Percentiles rank a stretch among this genome's conserved stretches.
Conservation (phyloP, 2,797 vertebrate genomes). For the Falco cherrug region DNA sequence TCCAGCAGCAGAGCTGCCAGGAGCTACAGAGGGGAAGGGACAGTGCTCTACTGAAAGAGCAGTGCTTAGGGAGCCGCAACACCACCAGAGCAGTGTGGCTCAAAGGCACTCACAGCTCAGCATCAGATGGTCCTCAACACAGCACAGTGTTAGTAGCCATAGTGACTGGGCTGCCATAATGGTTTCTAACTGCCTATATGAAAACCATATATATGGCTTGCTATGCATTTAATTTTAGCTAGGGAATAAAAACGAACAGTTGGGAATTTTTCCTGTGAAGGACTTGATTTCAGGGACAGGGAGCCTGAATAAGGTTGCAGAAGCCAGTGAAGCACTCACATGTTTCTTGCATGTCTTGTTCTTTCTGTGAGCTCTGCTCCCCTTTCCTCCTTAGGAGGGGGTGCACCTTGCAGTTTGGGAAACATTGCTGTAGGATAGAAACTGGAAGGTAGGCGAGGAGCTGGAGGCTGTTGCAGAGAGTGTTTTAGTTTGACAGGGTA, state of each 20-base stretch:
- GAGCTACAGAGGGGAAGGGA: background rate
- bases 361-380: background rate
- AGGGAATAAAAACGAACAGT: background rate
- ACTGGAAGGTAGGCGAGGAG: background rate
- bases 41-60: background rate
- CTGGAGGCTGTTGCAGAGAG: constrained; percentile 4
- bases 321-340: background rate
- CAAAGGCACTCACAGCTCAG: background rate
- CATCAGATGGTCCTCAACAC: background rate
- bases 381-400: background rate
- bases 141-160: background rate
- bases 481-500: constrained; percentile 8
- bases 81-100: background rate
- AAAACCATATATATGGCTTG: background rate
- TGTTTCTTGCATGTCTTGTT: background rate
- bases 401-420: background rate
- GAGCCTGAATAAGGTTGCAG: background rate
- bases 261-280: background rate
- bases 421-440: background rate
- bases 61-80: rapidly evolving
- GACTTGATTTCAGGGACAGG: background rate
- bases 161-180: background rate
- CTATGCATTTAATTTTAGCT: background rate
- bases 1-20: background rate
- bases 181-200: background rate